Base-by-base conservation (phyloP, 2,888 invertebrate species). In the Polyommatus icarus region DNA sequence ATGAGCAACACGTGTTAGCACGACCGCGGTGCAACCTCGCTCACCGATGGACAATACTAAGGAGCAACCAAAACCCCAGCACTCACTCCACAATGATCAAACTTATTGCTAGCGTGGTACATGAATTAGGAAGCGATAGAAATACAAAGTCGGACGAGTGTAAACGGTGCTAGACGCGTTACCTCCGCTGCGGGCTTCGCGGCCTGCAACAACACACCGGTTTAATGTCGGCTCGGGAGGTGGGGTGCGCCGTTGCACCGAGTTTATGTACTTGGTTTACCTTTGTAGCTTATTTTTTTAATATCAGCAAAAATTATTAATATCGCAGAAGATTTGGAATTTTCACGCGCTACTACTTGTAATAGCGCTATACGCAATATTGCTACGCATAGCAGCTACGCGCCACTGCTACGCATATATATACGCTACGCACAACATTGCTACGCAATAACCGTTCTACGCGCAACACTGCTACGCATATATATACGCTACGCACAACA, bases 141-240 rank as follows among this genome's bases (percentile, higher is more conserved):
- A 87, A 88, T 90, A 91, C 88, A 81, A 73, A 79, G 87, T 85
- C 85, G 87, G 86, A 86, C 86, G 84, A 86, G 88, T 87, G 87
- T 86, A 84, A 84, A 87, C 84, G 83, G 89, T 85, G 85, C 84
- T 86, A 87, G 86, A 84, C 86, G 85, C 83, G 87, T 91, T 95
- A 96, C 96, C 95, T 96, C 96, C 88, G 95, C 95, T 92, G 95
- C 95, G 94, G 96, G 95, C 95, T 95, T 96, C 94, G 95, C 95
- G 94, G 96, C 95, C 96, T 96, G 96, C 87, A 96, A 96, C 95
- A 95, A 94, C 94, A 95, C 88, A 91, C 87, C 87, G 12, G 29
- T 75, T 75, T 75, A 75, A 46, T 72, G 72, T 40, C 54, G 24
- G 67, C 29, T 50, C n/a, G 20, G 5, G 4, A 10, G 73, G 20